These are phyloP conservation scores for Drosophila malerkotliana DNA, from an alignment of 1,140 invertebrate genomes.

Conservation along the genomic window DNA sequence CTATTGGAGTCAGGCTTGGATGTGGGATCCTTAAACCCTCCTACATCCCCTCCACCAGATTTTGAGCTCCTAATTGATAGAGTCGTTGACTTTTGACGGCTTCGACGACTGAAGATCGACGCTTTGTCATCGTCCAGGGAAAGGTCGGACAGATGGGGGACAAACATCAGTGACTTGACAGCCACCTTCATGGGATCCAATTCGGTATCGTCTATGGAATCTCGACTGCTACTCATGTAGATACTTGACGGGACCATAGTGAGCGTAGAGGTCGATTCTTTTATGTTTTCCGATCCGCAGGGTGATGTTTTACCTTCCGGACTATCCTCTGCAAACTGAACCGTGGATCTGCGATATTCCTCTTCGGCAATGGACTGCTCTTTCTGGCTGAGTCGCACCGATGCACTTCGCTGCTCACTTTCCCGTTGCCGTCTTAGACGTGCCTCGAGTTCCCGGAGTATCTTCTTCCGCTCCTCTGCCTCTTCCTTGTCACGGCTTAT, in stretches of 20 bases:
- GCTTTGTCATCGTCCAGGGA: neutral
- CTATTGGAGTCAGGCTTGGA: neutral
- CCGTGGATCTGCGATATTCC: neutral
- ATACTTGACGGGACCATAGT: no score
- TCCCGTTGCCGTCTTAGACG: neutral
- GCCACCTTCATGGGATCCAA: neutral
- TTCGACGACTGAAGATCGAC: neutral
- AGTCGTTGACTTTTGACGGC: neutral
- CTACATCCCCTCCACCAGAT: neutral
- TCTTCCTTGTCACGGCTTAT: neutral
- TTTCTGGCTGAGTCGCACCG: no score
- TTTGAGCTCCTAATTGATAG: neutral
- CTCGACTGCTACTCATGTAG: neutral
- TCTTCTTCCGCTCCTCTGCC: neutral
- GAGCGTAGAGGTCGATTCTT: no score
- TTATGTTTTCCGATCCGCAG: no score
- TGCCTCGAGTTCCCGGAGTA: neutral
- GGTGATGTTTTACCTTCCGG: no score
- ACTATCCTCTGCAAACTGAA: no score
- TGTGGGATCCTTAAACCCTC: neutral
- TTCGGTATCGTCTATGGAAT: neutral
- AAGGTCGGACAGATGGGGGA: conserved; percentile 14
- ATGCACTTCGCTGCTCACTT: neutral
- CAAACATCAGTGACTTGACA: conserved; percentile 19
- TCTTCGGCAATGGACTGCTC: no score